These are phyloP conservation scores for Falco concolor DNA, from an alignment of 2,797 vertebrate genomes.

Conservation along the genomic window DNA sequence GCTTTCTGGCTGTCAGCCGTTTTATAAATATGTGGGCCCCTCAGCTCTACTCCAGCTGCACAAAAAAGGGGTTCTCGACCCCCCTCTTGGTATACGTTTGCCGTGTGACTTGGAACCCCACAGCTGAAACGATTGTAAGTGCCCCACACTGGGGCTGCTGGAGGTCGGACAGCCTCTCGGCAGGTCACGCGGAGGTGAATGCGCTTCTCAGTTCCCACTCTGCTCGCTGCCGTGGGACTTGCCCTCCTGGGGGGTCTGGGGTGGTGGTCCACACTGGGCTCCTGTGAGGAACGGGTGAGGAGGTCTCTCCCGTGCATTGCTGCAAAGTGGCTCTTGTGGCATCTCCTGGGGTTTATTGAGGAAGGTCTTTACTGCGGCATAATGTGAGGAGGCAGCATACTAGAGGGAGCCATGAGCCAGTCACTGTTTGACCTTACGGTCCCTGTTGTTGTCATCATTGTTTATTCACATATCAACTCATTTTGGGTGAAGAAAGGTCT, in stretches of 20 bases:
- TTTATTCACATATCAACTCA: not conserved
- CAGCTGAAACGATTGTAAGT: not conserved
- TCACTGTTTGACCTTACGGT: not conserved
- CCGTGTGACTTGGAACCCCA: not conserved
- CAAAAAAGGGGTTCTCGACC: not conserved
- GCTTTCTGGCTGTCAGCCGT: not conserved
- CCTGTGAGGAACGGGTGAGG: not conserved
- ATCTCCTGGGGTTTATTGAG: not conserved
- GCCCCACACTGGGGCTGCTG: not conserved
- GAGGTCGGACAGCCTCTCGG: not conserved
- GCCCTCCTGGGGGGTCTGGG: not conserved
- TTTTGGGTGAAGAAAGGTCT: conserved; percentile 6
- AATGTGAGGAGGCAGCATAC: not conserved
- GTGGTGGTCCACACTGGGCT: not conserved
- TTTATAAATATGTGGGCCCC: not conserved
- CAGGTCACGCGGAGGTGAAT: not conserved
- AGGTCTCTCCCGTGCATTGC: not conserved
- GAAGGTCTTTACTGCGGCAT: not conserved
- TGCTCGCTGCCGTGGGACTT: not conserved
- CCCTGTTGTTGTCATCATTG: not conserved
- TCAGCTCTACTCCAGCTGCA: not conserved
- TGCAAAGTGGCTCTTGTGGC: not conserved
- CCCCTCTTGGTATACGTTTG: not conserved
- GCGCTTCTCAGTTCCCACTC: not conserved
- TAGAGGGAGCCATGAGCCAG: not conserved